Evolutionary conservation across 1,140 invertebrate genomes (phyloP).

Genomic region (Euwallacea similis): DNA sequence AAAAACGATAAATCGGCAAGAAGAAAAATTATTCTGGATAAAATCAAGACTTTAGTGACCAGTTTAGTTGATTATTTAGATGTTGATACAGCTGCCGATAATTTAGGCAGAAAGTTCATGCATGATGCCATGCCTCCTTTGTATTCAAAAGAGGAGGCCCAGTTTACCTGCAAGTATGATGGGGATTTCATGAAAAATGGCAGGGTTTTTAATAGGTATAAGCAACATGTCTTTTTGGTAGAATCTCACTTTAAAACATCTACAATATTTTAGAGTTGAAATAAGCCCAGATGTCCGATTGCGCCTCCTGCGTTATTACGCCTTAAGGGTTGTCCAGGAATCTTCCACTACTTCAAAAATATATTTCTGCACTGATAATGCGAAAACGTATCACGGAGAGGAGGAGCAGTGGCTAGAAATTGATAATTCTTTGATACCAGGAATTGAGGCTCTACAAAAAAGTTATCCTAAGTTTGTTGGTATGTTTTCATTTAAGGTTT

Average conservation of each 20-base stretch:
- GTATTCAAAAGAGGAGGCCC: constrained; percentile 65
- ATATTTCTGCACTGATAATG: constrained; percentile 84
- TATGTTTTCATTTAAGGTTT: constrained; percentile 14
- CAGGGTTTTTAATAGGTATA: constrained; percentile 64
- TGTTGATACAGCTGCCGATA: constrained; percentile 82
- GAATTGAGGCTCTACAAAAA: constrained; percentile 70
- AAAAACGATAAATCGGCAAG: constrained; percentile 56
- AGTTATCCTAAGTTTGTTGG: constrained; percentile 72
- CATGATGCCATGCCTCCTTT: constrained; percentile 87
- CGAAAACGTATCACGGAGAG: constrained; percentile 77
- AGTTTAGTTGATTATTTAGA: constrained; percentile 68
- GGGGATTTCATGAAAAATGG: constrained; percentile 70
- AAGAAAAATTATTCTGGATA: constrained; percentile 61
- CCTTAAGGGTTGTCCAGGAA: constrained; percentile 68
- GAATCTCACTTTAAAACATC: background rate
- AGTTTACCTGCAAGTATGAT: constrained; percentile 68
- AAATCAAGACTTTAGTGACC: constrained; percentile 64
- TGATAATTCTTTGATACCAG: constrained; percentile 63
- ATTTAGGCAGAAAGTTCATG: constrained; percentile 80
- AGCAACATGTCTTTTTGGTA: too few species aligned
- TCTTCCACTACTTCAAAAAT: constrained; percentile 63
- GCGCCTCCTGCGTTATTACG: constrained; percentile 47
- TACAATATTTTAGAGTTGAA: constrained; percentile 45
- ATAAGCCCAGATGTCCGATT: constrained; percentile 45
- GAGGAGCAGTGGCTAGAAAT: constrained; percentile 80